Evolutionary conservation across 2,888 invertebrate genomes (phyloP).

Genomic region (Acronicta leporina): DNA sequence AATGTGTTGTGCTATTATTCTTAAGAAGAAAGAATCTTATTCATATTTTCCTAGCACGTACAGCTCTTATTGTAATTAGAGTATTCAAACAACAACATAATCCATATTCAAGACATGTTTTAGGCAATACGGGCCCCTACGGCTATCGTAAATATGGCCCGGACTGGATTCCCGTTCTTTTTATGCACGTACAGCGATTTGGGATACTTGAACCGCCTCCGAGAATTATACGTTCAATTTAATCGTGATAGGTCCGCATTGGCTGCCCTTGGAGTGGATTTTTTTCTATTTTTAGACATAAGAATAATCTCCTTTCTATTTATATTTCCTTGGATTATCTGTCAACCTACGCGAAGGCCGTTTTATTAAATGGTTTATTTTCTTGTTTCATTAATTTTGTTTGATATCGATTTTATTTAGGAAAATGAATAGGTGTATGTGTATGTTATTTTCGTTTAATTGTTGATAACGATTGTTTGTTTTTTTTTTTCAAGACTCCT

Average conservation of each 20-base stretch:
- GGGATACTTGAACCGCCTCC: slow-evolving; percentile 13
- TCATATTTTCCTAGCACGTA: slow-evolving; percentile 2
- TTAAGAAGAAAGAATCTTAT: no score
- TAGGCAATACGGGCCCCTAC: slow-evolving; percentile 29
- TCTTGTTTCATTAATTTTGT: no score
- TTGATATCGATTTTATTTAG: no score
- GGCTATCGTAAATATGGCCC: slow-evolving; percentile 39
- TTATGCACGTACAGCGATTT: slow-evolving; percentile 44
- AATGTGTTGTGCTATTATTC: no score
- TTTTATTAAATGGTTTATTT: no score
- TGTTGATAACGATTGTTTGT: no score
- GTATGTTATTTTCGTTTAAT: no score
- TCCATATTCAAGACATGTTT: slow-evolving; percentile 44
- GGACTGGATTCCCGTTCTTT: slow-evolving; percentile 20
- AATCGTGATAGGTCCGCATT: slow-evolving; percentile 42
- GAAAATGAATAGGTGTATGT: no score
- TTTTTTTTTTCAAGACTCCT: no score
- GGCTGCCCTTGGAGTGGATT: slow-evolving; percentile 10
- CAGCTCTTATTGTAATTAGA: slow-evolving; percentile 13
- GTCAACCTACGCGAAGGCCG: neutral
- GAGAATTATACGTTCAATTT: slow-evolving; percentile 50
- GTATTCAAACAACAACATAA: slow-evolving; percentile 8
- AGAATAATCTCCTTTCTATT: neutral
- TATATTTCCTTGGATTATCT: slow-evolving; percentile 1
- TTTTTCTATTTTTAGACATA: slow-evolving; percentile 14